These are phyloP conservation scores for Dicrostonyx torquatus DNA, from an alignment of 2,797 vertebrate species.

Conservation along the genomic window DNA sequence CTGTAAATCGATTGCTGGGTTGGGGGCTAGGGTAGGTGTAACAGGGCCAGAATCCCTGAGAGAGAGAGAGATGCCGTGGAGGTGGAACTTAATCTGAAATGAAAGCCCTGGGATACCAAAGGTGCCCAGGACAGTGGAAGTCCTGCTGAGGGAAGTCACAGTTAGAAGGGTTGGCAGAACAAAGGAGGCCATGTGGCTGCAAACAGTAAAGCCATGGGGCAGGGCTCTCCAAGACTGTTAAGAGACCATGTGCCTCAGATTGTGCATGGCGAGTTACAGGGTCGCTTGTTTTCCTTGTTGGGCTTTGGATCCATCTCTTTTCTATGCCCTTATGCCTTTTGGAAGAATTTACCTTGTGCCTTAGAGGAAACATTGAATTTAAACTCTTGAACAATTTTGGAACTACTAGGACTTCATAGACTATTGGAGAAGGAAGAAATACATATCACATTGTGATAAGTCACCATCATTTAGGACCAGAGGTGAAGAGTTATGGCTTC, in stretches of 20 bases:
- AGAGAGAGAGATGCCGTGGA: background rate
- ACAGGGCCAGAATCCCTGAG: background rate
- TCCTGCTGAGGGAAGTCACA: background rate
- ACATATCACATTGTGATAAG: background rate
- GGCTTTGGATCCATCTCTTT: background rate
- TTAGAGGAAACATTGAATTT: background rate
- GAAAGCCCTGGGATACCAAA: background rate
- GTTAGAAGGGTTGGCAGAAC: background rate
- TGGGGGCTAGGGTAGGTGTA: background rate
- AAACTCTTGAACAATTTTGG: background rate
- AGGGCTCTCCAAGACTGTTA: background rate
- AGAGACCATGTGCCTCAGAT: background rate
- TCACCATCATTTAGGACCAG: background rate
- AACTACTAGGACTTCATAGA: background rate
- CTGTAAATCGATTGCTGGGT: background rate
- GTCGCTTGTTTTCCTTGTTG: background rate
- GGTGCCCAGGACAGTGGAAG: background rate
- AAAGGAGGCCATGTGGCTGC: background rate
- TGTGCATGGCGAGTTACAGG: background rate
- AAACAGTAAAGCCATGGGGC: background rate
- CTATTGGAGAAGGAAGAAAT: background rate
- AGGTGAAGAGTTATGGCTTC: background rate
- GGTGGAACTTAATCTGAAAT: no score
- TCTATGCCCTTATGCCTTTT: background rate
- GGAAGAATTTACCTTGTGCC: background rate